These are phyloP conservation scores for Umimayanthus chanpuru DNA, from an alignment of 92 coral and sea anemone genomes.

Conservation along the genomic window DNA sequence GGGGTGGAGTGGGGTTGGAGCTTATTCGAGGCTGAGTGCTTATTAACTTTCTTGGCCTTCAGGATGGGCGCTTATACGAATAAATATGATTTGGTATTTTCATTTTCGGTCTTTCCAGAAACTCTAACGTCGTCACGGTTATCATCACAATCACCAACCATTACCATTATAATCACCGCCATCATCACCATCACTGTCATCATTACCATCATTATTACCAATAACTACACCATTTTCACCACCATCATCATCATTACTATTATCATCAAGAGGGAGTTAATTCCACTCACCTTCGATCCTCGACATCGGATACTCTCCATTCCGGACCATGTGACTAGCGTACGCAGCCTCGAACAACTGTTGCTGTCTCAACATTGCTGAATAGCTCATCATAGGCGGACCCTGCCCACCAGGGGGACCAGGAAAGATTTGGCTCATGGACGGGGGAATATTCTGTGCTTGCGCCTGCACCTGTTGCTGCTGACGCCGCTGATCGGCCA, in stretches of 20 bases:
- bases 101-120: too few relatives aligned
- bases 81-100: too few relatives aligned
- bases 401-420: constrained; percentile 63
- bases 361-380: constrained; percentile 86
- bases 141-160: not conserved
- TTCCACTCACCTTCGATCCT: constrained; percentile 69
- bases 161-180: not conserved
- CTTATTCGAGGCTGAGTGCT: too few relatives aligned
- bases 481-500: constrained; percentile 60
- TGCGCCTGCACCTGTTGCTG: constrained; percentile 60
- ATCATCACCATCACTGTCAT: not conserved
- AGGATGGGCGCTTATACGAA: too few relatives aligned
- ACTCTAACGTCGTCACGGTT: not conserved
- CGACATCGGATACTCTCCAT: constrained; percentile 75
- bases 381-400: constrained; percentile 75
- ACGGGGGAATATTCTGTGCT: constrained; percentile 36
- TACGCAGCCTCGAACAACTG: constrained; percentile 84
- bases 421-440: constrained; percentile 45
- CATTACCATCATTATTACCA: not conserved
- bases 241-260: not conserved
- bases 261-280: not conserved
- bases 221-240: not conserved
- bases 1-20: too few relatives aligned
- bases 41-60: too few relatives aligned
- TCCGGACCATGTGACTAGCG: constrained; percentile 80